Conservation (phyloP, 2,888 invertebrate genomes). For the Pseudeuparius sepicola region DNA sequence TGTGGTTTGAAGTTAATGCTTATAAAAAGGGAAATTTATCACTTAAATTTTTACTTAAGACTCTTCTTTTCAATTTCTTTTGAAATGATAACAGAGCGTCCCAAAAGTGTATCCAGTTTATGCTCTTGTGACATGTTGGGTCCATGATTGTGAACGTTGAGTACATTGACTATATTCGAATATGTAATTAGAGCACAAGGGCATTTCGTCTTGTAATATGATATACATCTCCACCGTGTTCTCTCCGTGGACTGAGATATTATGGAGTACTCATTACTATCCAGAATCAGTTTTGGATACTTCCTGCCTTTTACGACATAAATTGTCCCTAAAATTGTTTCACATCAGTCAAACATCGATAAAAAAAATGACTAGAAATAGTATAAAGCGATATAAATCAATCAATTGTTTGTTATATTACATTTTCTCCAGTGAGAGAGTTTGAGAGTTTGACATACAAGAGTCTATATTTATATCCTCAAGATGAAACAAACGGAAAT, state of each 20-base stretch:
- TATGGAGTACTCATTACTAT: slow-evolving; percentile 24
- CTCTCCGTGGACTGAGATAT: slow-evolving; percentile 23
- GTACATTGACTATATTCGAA: slow-evolving; percentile 22
- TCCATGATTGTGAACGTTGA: slow-evolving; percentile 25
- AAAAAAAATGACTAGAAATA: no score
- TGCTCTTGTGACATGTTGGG: slow-evolving; percentile 14
- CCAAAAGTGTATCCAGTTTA: slow-evolving; percentile 6
- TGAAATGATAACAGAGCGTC: background rate
- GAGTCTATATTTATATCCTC: no score
- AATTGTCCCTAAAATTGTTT: slow-evolving; percentile 22
- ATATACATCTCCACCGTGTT: slow-evolving; percentile 30
- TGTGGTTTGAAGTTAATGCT: no score
- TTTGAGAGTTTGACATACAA: no score
- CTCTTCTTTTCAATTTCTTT: no score
- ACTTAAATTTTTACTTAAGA: no score
- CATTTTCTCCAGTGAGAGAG: no score
- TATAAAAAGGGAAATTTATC: no score
- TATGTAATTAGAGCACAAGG: slow-evolving; percentile 24
- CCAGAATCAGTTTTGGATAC: slow-evolving; percentile 24
- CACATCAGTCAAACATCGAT: no score
- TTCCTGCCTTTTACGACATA: slow-evolving; percentile 20
- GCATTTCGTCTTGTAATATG: slow-evolving; percentile 28
- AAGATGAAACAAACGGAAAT: no score
- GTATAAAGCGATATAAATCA: no score
- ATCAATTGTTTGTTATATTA: no score